Conservation (phyloP, 2,888 invertebrate genomes). For the Anarsia innoxiella region DNA sequence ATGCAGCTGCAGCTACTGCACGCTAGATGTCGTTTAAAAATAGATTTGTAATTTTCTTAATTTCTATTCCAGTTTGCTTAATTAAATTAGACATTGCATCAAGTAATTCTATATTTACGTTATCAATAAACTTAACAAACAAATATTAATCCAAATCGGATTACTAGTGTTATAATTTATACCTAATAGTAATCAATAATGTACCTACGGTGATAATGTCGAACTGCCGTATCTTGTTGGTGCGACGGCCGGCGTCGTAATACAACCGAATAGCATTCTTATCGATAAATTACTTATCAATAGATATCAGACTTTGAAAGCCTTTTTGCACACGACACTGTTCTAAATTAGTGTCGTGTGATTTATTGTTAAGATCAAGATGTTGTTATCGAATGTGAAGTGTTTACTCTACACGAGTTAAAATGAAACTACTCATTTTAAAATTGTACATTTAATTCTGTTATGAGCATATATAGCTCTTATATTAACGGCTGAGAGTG, state of each 20-base stretch:
- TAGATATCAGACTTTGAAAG: constrained; percentile 21
- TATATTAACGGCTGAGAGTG: no score
- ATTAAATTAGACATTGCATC: neutral
- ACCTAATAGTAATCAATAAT: no score
- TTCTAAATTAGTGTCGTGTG: constrained; percentile 42
- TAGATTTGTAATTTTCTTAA: neutral
- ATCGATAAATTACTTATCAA: neutral
- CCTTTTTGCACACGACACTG: constrained; percentile 41
- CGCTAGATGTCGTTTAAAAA: neutral
- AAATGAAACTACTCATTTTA: no score
- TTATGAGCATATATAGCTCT: no score
- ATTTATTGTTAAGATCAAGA: constrained; percentile 47
- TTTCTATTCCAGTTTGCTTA: neutral
- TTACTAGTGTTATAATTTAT: neutral
- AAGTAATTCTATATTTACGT: neutral
- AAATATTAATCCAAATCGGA: neutral
- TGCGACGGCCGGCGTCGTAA: neutral
- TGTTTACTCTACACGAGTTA: no score
- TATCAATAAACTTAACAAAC: neutral
- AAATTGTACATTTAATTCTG: no score
- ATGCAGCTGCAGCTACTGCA: neutral
- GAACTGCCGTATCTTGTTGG: no score
- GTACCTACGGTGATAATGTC: no score
- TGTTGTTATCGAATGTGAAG: no score
- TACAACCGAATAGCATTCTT: neutral